A percentile compares a stretch with the other conserved stretches of the same genome.
phyloP scores from a whole-genome alignment of 1,140 invertebrate species.

The Euwallacea similis region DNA sequence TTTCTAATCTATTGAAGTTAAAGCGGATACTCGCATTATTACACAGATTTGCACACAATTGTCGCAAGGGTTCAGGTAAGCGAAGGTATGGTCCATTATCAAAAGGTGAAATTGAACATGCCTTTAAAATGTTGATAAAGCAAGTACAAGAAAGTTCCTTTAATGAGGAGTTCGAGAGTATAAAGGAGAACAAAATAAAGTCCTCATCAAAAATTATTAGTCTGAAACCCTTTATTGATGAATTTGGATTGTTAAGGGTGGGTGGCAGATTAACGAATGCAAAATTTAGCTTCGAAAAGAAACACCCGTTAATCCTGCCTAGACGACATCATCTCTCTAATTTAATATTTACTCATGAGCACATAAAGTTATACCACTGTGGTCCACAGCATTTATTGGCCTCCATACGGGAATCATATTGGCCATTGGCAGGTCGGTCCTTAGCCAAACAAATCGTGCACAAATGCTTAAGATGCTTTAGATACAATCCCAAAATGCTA shows the following conservation, averaged over 20 bases:
- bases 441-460: constrained; percentile 37
- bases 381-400: constrained; percentile 23
- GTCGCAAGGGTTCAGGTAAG: no score
- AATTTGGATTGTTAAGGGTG: not conserved
- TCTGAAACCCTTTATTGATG: no score
- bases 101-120: no score
- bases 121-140: no score
- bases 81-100: no score
- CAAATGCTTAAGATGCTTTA: constrained; percentile 34
- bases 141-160: no score
- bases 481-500: constrained; percentile 4
- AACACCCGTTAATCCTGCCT: constrained; percentile 4
- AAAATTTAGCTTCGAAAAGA: constrained; percentile 11
- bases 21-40: no score
- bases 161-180: no score
- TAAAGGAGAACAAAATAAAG: no score
- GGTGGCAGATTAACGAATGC: not conserved
- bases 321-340: constrained; percentile 7
- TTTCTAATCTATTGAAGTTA: no score
- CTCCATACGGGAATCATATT: constrained; percentile 41
- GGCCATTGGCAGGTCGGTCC: constrained; percentile 37
- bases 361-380: constrained; percentile 11
- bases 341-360: constrained; percentile 13
- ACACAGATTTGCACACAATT: no score
- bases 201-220: no score